phyloP scores from a whole-genome alignment of 1,140 invertebrate genomes.

The Agrypnia vestita region DNA sequence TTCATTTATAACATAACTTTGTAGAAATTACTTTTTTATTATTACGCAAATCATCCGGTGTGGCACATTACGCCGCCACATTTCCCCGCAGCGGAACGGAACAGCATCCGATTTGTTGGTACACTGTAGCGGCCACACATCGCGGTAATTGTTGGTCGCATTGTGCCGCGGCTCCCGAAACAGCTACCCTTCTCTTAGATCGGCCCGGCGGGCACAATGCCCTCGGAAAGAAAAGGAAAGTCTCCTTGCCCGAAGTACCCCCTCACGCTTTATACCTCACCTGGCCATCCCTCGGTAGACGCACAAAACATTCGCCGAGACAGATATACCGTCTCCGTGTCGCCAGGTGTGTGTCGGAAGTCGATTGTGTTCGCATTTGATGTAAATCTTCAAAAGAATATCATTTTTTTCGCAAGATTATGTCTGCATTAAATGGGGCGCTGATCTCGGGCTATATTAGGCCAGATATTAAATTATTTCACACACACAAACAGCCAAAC shows the following conservation, averaged over 20 bases:
- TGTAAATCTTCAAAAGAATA: slow-evolving; percentile 31
- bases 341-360: slow-evolving; percentile 46
- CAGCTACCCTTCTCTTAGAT: slow-evolving; percentile 50
- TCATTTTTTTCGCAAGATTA: slow-evolving; percentile 1
- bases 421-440: too few species aligned
- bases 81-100: slow-evolving; percentile 4
- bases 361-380: slow-evolving; percentile 23
- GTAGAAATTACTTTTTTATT: neutral
- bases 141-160: slow-evolving; percentile 49
- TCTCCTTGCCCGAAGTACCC: slow-evolving; percentile 44
- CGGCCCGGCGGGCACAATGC: slow-evolving; percentile 44
- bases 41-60: neutral
- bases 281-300: slow-evolving; percentile 11
- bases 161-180: slow-evolving; percentile 51
- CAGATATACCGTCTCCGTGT: slow-evolving; percentile 35
- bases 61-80: neutral
- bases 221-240: slow-evolving; percentile 55
- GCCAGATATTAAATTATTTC: slow-evolving; percentile 1
- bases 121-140: slow-evolving; percentile 32
- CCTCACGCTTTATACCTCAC: slow-evolving; percentile 20
- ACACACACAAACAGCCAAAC: too few species aligned
- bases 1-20: neutral
- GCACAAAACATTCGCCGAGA: slow-evolving; percentile 35
- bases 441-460: neutral
- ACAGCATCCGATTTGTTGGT: slow-evolving; percentile 24